Evolutionary conservation across 2,888 invertebrate genomes (phyloP), one percentile per base, ranked within the genome.

Genomic region (Orchesellides sinensis): DNA sequence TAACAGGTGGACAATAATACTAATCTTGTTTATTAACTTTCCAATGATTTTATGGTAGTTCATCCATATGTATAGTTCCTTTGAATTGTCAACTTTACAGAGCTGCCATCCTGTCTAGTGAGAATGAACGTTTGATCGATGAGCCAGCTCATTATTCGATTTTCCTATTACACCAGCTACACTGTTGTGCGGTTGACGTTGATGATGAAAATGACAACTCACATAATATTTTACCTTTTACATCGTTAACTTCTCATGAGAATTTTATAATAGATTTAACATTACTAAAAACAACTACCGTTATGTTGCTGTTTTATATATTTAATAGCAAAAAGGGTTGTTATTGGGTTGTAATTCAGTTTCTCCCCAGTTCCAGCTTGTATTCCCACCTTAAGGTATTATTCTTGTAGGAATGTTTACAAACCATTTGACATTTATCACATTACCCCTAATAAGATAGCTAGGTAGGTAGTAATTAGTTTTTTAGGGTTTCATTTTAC

Each of bases 41-140:
- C 47, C 23, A 23, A 45, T 23, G 23, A 45, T 17, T 66, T 66
- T 10, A 63, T 40, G 32, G 40, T 63, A 10, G 40, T 59, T 29
- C 59, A 25, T 59, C 59, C 4, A n/a, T 47, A 4, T n/a, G n/a
- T 4, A 47, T 47, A 47, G n/a, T n/a, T n/a, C 10, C 17, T 17
- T 10, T 52, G 1, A 5, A 10, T 49, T 49, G 5, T 8, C 23
- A 17, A 52, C 52, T 21, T 21, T 40, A 19, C 14, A 59, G n/a
- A 65, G 19, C 69, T 52, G 21, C 70, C n/a, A 21, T 21, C n/a
- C 12, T 40, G 47, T 29, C 77, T 27, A 56, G 77, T 77, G 68
- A 77, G 45, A 59, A 10, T 3, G 17, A 80, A 73, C 54, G 77
- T 84, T 84, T 84, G 81, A 81, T 84, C 84, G 84, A 79, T 83